Base-by-base conservation (phyloP, 2,113 vertebrate genomes). In the Carettochelys insculpta region DNA sequence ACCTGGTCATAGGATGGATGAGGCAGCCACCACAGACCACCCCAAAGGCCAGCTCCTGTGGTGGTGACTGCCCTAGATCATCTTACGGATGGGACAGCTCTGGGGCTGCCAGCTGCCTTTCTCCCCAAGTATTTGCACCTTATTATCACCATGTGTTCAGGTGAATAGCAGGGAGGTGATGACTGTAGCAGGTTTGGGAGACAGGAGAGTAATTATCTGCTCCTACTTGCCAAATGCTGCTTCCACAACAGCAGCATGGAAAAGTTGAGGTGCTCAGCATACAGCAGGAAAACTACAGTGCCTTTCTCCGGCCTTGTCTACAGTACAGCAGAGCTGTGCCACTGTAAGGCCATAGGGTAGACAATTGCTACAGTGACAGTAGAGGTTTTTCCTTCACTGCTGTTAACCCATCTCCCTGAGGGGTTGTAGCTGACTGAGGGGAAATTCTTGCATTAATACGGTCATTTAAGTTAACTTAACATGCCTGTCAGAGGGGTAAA, bases 81-180 rank as follows among this genome's bases (percentile, higher is more conserved):
- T n/a, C n/a, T n/a, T n/a, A n/a, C n/a, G n/a, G n/a, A n/a, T n/a
- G n/a, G n/a, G n/a, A n/a, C n/a, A n/a, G n/a, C 78, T 89, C 77
- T 83, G 87, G 51, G 92, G 73, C 29, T 41, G 83, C n/a, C 77
- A 95, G 51, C 80, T 92, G 85, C 56, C 56, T 90, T 90, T 56
- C 77, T 77, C 9, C 52, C 75, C 83, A 88, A 76, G 2, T 71
- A 91, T 78, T 90, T 80, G 83, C 81, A 88, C n/a, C 53, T 80
- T 75, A 52, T 75, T 77, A 85, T 5, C 82, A 89, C 52, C 83
- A 80, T 90, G 53, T 53, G 75, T 87, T 38, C 79, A 94, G 80
- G 80, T 71, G 41, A 90, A 92, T 95, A 79, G 89, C 11, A 75
- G 58, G 29, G 85, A 93, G 52, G 51, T 1, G 2, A 82, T 76